These are phyloP conservation scores for Spondyliosoma cantharus DNA, from an alignment of 2,797 vertebrate species.

Conservation along the genomic window DNA sequence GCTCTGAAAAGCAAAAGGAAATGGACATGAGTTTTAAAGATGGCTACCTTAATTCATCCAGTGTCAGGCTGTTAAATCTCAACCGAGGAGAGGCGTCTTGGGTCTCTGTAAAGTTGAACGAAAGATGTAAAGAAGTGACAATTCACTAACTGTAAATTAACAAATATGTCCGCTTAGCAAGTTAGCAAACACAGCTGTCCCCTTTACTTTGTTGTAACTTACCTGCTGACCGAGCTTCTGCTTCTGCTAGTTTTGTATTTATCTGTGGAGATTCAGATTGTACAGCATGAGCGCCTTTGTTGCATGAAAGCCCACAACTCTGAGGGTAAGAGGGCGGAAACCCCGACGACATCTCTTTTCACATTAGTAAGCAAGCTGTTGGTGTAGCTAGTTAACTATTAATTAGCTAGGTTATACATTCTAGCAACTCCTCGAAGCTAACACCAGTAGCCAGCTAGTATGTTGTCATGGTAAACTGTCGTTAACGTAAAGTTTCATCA, in stretches of 20 bases:
- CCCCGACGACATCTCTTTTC: constrained; percentile 51
- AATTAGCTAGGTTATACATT: neutral
- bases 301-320: neutral
- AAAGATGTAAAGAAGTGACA: neutral
- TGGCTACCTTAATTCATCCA: constrained; percentile 73
- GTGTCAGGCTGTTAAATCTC: constrained; percentile 59
- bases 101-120: constrained; percentile 27
- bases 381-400: neutral
- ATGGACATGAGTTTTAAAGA: neutral
- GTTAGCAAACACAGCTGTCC: neutral
- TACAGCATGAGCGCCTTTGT: neutral
- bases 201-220: neutral
- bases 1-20: too few relatives aligned
- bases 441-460: constrained; percentile 6
- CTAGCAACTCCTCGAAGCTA: neutral
- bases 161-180: too few relatives aligned
- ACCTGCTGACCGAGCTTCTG: constrained; percentile 30
- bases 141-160: neutral
- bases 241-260: neutral
- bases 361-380: neutral
- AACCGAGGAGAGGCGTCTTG: neutral
- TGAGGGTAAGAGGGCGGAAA: neutral
- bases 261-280: neutral
- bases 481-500: constrained; percentile 41
- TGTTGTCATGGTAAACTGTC: neutral